These are phyloP conservation scores for Acrobeloides nanus DNA, from an alignment of 2,888 invertebrate genomes.

Conservation along the genomic window DNA sequence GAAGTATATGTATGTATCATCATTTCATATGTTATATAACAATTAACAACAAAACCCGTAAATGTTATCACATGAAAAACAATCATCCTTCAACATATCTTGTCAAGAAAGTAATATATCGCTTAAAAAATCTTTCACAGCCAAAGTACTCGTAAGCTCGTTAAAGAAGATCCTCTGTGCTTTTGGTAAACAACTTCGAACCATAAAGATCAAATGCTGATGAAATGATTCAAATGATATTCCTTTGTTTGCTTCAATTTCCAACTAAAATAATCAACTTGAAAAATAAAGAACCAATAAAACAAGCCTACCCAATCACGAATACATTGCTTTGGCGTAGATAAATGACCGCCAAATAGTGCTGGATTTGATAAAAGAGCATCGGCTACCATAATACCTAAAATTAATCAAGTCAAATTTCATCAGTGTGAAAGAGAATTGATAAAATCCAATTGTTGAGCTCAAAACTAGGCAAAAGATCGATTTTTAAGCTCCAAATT, in stretches of 20 bases:
- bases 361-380: constrained; percentile 84
- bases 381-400: constrained; percentile 82
- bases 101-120: constrained; percentile 10
- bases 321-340: constrained; percentile 71
- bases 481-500: too few relatives aligned
- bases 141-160: neutral
- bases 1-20: too few relatives aligned
- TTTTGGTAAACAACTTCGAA: constrained; percentile 52
- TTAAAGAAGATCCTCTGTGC: constrained; percentile 14
- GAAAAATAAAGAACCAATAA: neutral
- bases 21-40: too few relatives aligned
- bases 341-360: constrained; percentile 68
- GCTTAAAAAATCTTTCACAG: constrained; percentile 12
- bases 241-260: constrained; percentile 61
- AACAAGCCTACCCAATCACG: constrained; percentile 66
- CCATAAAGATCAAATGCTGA: constrained; percentile 92
- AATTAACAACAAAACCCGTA: too few relatives aligned
- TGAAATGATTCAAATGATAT: constrained; percentile 79
- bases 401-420: too few relatives aligned
- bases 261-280: constrained; percentile 53
- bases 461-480: too few relatives aligned
- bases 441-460: too few relatives aligned
- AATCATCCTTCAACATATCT: neutral
- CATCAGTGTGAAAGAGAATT: too few relatives aligned
- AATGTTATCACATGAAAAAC: neutral